Base-by-base conservation (phyloP, 2,888 invertebrate genomes). In the Epistrophe eligans region DNA sequence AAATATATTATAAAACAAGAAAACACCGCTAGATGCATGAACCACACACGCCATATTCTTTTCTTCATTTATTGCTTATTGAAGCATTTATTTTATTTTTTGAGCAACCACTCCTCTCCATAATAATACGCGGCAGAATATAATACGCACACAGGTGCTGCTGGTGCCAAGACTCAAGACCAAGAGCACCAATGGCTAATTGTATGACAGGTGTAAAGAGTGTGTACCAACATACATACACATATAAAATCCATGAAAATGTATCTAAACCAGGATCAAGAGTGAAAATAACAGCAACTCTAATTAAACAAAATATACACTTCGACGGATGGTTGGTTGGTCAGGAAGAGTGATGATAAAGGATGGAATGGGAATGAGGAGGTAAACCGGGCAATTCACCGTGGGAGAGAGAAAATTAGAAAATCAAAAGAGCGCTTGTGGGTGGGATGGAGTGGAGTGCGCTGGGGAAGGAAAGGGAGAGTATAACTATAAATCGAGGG, bases 111-210 rank as follows among this genome's bases (percentile, higher is more conserved):
- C 84, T 81, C 67, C 77, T 77, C 67, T 62, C 28, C 43, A 13
- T 43, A 9, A 57, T 45, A 73, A 60, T 48, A 77, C 60, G 73
- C 72, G 62, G 40, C 45, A 64, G 32, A 83, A 58, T 60, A 58
- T 58, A 48, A n/a, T 70, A 83, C 82, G 83, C 79, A 87, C 87
- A 83, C 87, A 83, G 79, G 87, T 87, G 87, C 87, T 74, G 73
- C 19, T 48, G 13, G 50, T 90, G 90, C 90, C 91, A 90, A 89
- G 48, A 58, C 40, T 45, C 57, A 70, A 32, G 43, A 71, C 60
- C 55, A 70, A 67, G 35, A 45, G 72, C 70, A 40, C 90, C 89
- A 90, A 89, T 89, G 90, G 88, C 81, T 88, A 89, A 91, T 89
- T 88, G 80, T 88, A 80, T 88, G 84, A 82, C 88, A 81, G 88